Conservation (phyloP, 2,113 vertebrate genomes). For the Cyprinodon variegatus region DNA sequence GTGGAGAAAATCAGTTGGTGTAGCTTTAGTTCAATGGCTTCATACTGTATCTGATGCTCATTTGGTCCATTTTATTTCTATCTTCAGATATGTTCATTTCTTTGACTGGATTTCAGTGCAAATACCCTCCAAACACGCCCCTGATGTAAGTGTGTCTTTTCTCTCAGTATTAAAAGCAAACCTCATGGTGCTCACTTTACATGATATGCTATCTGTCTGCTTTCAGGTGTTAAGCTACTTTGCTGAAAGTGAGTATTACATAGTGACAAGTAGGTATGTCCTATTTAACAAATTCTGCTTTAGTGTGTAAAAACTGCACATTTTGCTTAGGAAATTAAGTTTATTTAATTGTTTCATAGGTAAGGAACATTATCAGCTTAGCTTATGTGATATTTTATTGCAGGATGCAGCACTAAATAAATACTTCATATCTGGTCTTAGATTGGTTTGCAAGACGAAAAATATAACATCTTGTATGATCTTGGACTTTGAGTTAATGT, state of each 20-base stretch:
- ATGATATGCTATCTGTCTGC: slow-evolving; percentile 12
- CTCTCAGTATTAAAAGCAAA: neutral
- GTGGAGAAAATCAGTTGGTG: slow-evolving; percentile 31
- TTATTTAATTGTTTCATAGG: neutral
- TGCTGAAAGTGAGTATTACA: slow-evolving; percentile 65
- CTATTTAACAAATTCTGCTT: neutral
- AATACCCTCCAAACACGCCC: slow-evolving; percentile 58
- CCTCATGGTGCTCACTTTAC: neutral
- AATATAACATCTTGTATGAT: neutral
- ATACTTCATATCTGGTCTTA: neutral
- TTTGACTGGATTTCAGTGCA: slow-evolving; percentile 14
- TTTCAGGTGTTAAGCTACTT: slow-evolving; percentile 72
- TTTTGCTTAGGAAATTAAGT: too few species aligned
- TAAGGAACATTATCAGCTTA: neutral
- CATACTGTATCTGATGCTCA: neutral
- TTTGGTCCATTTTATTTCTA: neutral
- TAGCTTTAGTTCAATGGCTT: neutral
- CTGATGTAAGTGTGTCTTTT: slow-evolving; percentile 66
- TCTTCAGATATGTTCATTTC: slow-evolving; percentile 37
- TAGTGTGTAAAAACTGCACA: neutral
- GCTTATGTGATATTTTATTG: neutral
- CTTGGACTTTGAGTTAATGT: too few species aligned
- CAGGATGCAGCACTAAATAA: neutral
- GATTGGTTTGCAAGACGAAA: neutral
- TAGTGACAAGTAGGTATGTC: neutral